These are phyloP conservation scores for Mastomys coucha DNA, from an alignment of 2,113 vertebrate species.

Conservation along the genomic window DNA sequence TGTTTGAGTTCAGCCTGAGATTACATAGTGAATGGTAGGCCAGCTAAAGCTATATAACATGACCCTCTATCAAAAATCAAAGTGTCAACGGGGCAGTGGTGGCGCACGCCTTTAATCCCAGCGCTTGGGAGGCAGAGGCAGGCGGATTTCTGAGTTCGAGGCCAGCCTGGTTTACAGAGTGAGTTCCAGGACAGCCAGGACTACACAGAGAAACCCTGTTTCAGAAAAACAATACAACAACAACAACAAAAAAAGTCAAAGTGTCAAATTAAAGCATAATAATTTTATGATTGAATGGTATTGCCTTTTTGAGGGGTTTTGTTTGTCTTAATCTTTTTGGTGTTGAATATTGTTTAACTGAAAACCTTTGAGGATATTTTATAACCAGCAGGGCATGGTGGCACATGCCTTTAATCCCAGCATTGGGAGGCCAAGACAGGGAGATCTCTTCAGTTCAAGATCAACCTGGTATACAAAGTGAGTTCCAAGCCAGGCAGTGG, in stretches of 20 bases:
- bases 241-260: too few species aligned
- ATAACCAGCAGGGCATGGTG: neutral
- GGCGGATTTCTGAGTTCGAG: too few species aligned
- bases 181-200: too few species aligned
- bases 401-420: neutral
- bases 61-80: neutral
- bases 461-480: neutral
- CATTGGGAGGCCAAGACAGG: neutral
- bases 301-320: constrained; percentile 17
- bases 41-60: neutral
- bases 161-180: too few species aligned
- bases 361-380: constrained; percentile 41
- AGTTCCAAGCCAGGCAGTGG: neutral
- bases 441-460: neutral
- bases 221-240: too few species aligned
- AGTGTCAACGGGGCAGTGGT: too few species aligned
- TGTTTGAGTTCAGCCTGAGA: neutral
- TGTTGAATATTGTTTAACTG: constrained; percentile 27
- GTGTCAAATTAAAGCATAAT: constrained; percentile 48
- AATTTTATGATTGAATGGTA: neutral
- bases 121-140: too few species aligned
- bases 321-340: constrained; percentile 17
- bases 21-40: neutral
- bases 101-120: too few species aligned
- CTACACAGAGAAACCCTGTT: too few species aligned